These are phyloP conservation scores for Hydrophis major DNA, from an alignment of 2,797 vertebrate species.

Conservation along the genomic window DNA sequence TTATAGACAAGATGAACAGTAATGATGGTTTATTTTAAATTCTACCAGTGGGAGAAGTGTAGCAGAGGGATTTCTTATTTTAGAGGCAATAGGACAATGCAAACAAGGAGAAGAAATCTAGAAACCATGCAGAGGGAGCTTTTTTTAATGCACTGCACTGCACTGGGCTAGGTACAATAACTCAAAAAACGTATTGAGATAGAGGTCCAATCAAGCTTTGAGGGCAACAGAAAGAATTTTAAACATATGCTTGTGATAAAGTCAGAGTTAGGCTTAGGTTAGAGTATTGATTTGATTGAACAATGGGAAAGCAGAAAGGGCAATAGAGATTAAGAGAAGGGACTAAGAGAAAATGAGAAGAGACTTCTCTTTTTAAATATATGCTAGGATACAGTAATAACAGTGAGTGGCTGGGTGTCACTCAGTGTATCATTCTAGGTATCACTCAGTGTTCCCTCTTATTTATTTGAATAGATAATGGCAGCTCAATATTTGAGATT, in stretches of 20 bases:
- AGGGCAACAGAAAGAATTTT: not conserved
- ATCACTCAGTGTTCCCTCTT: not conserved
- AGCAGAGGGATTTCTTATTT: not conserved
- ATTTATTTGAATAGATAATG: not conserved
- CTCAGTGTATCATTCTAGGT: not conserved
- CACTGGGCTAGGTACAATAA: not conserved
- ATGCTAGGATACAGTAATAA: not conserved
- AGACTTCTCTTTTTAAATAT: not conserved
- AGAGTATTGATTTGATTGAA: not conserved
- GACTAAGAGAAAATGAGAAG: not conserved
- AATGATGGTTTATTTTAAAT: not conserved
- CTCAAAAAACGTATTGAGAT: not conserved
- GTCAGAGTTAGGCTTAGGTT: not conserved
- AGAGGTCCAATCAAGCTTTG: not conserved
- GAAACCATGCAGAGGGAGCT: not conserved
- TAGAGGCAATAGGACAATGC: not conserved
- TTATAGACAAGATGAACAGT: not conserved
- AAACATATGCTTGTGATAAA: not conserved
- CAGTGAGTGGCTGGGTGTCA: not conserved
- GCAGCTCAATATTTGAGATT: not conserved
- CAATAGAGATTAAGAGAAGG: not conserved
- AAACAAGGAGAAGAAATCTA: not conserved
- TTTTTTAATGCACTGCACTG: not conserved
- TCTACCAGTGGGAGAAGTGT: not conserved
- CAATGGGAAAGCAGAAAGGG: not conserved